Base-by-base conservation (phyloP, 2,797 vertebrate genomes). In the Mycteria americana region DNA sequence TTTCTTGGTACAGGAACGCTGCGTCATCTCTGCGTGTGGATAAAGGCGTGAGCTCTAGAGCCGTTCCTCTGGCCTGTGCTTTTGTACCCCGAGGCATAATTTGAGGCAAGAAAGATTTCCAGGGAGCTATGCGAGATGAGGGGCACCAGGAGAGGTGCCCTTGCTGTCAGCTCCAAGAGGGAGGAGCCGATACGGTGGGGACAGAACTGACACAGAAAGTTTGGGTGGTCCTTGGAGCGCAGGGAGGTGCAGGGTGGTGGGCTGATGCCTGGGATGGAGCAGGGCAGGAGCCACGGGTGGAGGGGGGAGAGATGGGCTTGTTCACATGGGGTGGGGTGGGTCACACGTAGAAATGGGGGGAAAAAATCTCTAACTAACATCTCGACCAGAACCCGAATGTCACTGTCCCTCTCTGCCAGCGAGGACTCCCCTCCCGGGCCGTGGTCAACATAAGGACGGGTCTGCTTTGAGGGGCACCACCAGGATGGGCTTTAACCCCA, bases 341-440 rank as follows among this genome's bases (percentile, higher is more conserved):
- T 27, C 59, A 8, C 19, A 16, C 0, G 0, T 8, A 37, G 19
- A 28, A 74, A 41, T 0, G 13, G 50, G 37, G 41, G 51, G 46
- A 13, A 68, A 68, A 80, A 68, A 60, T 3, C 31, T 78, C 45
- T 28, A 18, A 28, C n/a, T 25, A 1, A 6, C 15, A 33, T 24
- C 70, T 54, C 41, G 75, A 64, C 22, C 33, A 82, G 65, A 65
- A 27, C 30, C 27, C 2, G 2, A 35, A 23, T 18, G 33, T 78
- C 75, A 9, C 21, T 3, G 2, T 67, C 48, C 16, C 27, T 50
- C 50, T 35, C 31, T 11, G 68, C 67, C 51, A 33, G 60, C 12
- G 13, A 59, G 43, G 13, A 3, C 27, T 11, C 37, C 31, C 27
- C 17, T 65, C 43, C 57, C 0, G 2, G 10, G 33, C 37, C 0